Evolutionary conservation across 2,888 invertebrate species (phyloP).

Genomic region (Muscina levida): DNA sequence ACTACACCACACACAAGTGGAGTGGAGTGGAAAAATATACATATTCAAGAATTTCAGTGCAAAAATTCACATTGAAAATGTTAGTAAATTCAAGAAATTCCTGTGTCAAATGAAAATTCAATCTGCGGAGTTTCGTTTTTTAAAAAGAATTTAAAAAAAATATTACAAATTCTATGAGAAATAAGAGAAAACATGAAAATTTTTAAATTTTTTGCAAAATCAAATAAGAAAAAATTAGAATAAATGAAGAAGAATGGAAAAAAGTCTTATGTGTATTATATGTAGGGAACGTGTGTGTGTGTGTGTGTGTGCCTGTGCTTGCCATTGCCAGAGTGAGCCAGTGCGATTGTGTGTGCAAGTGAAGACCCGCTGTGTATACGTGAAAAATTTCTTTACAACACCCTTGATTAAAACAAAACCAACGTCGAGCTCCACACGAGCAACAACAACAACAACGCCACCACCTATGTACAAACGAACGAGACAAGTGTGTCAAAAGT

Average conservation of each 20-base stretch:
- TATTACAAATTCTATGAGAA: conserved; percentile 1
- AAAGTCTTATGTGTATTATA: conserved; percentile 46
- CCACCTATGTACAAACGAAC: not conserved
- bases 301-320: not conserved
- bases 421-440: conserved; percentile 9
- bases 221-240: conserved; percentile 59
- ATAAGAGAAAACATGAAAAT: conserved; percentile 54
- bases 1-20: conserved; percentile 39
- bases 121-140: conserved; percentile 14
- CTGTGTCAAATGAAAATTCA: conserved; percentile 34
- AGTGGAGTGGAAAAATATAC: not conserved
- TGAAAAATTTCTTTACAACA: conserved; percentile 65
- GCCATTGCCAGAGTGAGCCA: conserved; percentile 14
- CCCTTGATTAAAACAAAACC: conserved; percentile 61
- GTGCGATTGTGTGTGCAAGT: conserved; percentile 19
- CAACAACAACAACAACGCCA: conserved; percentile 45
- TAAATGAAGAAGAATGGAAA: conserved; percentile 52
- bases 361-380: conserved; percentile 62
- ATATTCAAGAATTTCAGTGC: conserved; percentile 46
- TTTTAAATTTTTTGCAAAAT: conserved; percentile 54
- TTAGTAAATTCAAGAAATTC: conserved; percentile 10
- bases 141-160: not conserved
- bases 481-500: conserved; percentile 58
- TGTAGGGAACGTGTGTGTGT: conserved; percentile 16
- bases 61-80: conserved; percentile 51